Evolutionary conservation across 2,113 vertebrate species (phyloP).

Genomic region (Oryctolagus cuniculus): mOryCun1.1 NC_091440.1:121227001-121227500

Average conservation of each 20-base stretch:
- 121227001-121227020: background rate
- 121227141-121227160: background rate
- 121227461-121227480: background rate
- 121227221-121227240: no score
- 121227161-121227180: background rate
- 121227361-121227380: no score
- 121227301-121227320: background rate
- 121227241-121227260: background rate
- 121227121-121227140: background rate
- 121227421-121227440: background rate
- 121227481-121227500: background rate
- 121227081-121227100: background rate
- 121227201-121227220: background rate
- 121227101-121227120: background rate
- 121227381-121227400: background rate
- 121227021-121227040: conserved; percentile 9
- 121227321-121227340: background rate
- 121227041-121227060: background rate
- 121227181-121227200: background rate
- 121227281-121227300: background rate
- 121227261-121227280: background rate
- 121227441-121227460: background rate
- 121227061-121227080: conserved; percentile 9
- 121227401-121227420: background rate
- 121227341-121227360: background rate